Conservation (phyloP, 1,140 invertebrate species). For the Lordiphosa collinella region DNA sequence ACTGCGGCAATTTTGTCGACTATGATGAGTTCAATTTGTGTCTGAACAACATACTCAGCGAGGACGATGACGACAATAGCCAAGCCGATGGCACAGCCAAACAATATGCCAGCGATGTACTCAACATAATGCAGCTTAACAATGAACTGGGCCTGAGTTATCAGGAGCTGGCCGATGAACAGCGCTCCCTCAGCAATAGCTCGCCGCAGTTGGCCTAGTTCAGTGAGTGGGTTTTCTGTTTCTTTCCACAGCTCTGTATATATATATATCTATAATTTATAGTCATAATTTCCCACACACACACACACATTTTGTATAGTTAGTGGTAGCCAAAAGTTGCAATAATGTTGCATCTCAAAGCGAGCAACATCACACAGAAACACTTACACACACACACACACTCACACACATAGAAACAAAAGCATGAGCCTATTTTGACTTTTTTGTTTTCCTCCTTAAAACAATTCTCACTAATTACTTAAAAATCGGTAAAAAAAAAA, state of each 20-base stretch:
- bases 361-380: conserved; percentile 67
- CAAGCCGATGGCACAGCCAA: conserved; percentile 21
- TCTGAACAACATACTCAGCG: conserved; percentile 68
- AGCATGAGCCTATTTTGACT: conserved; percentile 22
- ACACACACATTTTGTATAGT: conserved; percentile 56
- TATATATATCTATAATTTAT: conserved; percentile 30
- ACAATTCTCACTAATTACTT: conserved; percentile 12
- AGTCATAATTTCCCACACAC: conserved; percentile 35
- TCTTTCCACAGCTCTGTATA: too few relatives aligned
- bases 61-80: conserved; percentile 47
- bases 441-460: conserved; percentile 7
- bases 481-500: conserved; percentile 13
- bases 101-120: conserved; percentile 45
- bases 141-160: conserved; percentile 54
- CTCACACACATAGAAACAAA: conserved; percentile 10
- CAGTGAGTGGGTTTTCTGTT: not conserved
- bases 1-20: conserved; percentile 69
- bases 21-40: conserved; percentile 76
- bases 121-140: conserved; percentile 58
- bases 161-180: conserved; percentile 59
- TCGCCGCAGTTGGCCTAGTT: conserved; percentile 57
- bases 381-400: conserved; percentile 28
- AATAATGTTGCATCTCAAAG: conserved; percentile 71
- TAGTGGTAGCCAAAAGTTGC: conserved; percentile 71
- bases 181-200: conserved; percentile 54